A percentile compares a stretch with the other conserved stretches of the same genome.
phyloP scores from a whole-genome alignment of 1,140 invertebrate species.

The Ephestia elutella region DNA sequence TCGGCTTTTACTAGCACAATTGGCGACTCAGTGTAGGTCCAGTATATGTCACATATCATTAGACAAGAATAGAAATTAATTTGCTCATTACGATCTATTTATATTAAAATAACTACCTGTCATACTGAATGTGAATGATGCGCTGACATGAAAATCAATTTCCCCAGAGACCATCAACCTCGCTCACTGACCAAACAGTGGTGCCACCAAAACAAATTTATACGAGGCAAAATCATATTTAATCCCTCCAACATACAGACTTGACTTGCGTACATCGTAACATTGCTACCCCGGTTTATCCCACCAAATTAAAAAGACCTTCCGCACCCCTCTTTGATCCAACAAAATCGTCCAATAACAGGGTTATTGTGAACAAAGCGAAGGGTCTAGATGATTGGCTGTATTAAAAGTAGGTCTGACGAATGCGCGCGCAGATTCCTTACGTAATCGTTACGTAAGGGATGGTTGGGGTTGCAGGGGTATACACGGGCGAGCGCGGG shows the following conservation, averaged over 20 bases:
- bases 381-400: slow-evolving; percentile 24
- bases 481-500: slow-evolving; percentile 24
- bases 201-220: neutral
- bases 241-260: neutral
- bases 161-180: slow-evolving; percentile 23
- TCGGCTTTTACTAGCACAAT: too few relatives aligned
- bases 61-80: neutral
- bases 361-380: too few relatives aligned
- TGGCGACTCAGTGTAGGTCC: too few relatives aligned
- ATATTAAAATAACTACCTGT: too few relatives aligned
- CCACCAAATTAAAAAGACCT: neutral
- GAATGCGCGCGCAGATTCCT: slow-evolving; percentile 57
- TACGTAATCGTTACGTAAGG: slow-evolving; percentile 69
- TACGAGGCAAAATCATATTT: neutral
- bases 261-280: neutral
- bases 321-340: neutral
- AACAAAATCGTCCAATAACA: neutral
- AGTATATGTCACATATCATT: neutral
- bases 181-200: slow-evolving; percentile 20
- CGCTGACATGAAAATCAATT: neutral
- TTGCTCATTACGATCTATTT: too few relatives aligned
- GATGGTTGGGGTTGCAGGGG: slow-evolving; percentile 46
- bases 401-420: slow-evolving; percentile 34
- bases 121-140: too few relatives aligned
- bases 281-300: neutral